Conservation (phyloP, 2,888 invertebrate genomes). For the Biston stratarius region DNA sequence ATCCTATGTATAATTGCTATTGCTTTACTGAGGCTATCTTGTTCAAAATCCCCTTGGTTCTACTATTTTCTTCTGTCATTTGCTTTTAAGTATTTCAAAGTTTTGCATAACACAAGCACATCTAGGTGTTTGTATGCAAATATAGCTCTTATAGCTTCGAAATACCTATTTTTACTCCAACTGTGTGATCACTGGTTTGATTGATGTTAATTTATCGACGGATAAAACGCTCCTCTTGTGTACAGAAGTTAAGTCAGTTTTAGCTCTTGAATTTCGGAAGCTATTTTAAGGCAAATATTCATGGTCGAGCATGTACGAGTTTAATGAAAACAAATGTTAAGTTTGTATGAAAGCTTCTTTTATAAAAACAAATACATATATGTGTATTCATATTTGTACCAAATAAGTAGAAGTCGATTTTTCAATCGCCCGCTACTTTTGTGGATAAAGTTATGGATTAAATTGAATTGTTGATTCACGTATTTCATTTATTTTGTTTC, state of each 20-base stretch:
- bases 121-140: no score
- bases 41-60: no score
- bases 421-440: no score
- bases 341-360: background rate
- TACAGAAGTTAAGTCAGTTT: slow-evolving; percentile 65
- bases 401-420: no score
- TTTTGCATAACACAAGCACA: no score
- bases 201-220: slow-evolving; percentile 71
- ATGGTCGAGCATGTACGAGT: background rate
- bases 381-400: no score
- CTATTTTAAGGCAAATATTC: slow-evolving; percentile 30
- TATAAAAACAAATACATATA: background rate
- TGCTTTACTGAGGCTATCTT: no score
- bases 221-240: slow-evolving; percentile 71
- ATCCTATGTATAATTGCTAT: background rate
- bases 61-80: no score
- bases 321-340: no score
- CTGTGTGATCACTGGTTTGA: slow-evolving; percentile 54
- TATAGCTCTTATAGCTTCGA: background rate
- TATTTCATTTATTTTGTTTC: no score
- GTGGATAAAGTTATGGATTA: no score
- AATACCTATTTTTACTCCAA: slow-evolving; percentile 9
- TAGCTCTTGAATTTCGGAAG: slow-evolving; percentile 43
- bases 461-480: no score
- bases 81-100: background rate